Evolutionary conservation across 2,113 vertebrate species (phyloP), one percentile per base, ranked within the genome.

Genomic region (Cyanoderma ruficeps): DNA sequence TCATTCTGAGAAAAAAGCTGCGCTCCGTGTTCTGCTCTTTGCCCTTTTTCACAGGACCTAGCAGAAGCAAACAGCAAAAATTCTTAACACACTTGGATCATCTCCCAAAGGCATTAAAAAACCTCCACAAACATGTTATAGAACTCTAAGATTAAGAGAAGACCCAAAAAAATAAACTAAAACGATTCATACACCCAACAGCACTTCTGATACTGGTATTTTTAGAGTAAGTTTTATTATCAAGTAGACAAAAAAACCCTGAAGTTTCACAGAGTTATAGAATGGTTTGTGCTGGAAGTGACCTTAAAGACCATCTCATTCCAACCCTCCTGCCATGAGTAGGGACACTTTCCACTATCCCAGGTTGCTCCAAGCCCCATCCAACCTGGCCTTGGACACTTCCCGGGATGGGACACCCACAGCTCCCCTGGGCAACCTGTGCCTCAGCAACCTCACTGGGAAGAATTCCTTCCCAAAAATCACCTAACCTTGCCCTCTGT

Each of bases 1-100:
- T 99, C 99, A 99, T 99, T 95, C 99, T 98, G 86, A 99, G 98
- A 95, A 99, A 99, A 97, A 99, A 99, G 97, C 98, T 99, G 87
- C 99, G 97, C 80, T 99, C 99, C 41, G 99, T 99, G 94, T 98
- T 99, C 89, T 98, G 98, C 74, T 99, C 99, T 97, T 98, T 99
- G 76, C 97, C 97, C 96, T 99, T 99, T 98, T 99, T 99, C 90
- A 97, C 97, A 83, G 98, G 98, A 91, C 99, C 99, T 99, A 96
- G 94, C 83, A 74, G 93, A 97, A 89, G 63, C 68, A 97, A 78
- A 90, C 10, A 64, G 47, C 24, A 96, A 97, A 96, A 87, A 74
- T 71, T 70, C 35, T 88, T 93, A 55, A 75, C 75, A 60, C n/a
- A 75, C 52, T 57, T 28, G 21, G 46, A 89, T 81, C 64, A 60